These are phyloP conservation scores for Drosophila paulistorum DNA, from an alignment of 1,140 invertebrate species.

Conservation along the genomic window DNA sequence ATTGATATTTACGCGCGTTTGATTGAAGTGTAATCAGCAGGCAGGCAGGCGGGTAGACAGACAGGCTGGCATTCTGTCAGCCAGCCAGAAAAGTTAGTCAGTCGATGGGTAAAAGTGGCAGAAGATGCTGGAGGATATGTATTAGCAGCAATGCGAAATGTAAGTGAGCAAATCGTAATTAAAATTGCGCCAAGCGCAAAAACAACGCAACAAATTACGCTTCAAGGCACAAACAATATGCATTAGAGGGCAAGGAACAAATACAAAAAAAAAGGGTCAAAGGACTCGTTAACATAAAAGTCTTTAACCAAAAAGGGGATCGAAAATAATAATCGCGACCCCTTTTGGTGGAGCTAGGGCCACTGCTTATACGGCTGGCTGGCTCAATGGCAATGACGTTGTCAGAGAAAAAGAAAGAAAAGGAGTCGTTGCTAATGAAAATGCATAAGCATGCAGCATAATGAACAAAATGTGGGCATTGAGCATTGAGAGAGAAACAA, in stretches of 20 bases:
- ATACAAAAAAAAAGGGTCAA: constrained; percentile 52
- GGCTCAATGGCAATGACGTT: constrained; percentile 62
- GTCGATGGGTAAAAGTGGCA: constrained; percentile 27
- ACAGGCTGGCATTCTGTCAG: constrained; percentile 44
- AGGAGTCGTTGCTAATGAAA: constrained; percentile 46
- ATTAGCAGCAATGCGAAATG: constrained; percentile 73
- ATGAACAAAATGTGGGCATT: constrained; percentile 22
- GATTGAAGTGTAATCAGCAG: constrained; percentile 80
- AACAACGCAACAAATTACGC: constrained; percentile 70
- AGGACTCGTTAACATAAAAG: constrained; percentile 40
- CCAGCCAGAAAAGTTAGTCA: constrained; percentile 27
- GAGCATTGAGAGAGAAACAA: constrained; percentile 23
- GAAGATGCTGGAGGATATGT: constrained; percentile 36
- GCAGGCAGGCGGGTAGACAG: constrained; percentile 43
- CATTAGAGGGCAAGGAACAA: constrained; percentile 53
- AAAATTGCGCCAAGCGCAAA: constrained; percentile 65
- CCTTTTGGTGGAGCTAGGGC: not conserved
- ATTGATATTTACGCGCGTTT: constrained; percentile 77
- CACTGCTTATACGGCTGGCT: constrained; percentile 4
- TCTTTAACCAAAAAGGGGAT: not conserved
- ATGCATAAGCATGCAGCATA: constrained; percentile 32
- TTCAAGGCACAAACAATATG: constrained; percentile 73
- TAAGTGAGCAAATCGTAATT: constrained; percentile 80
- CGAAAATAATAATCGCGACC: not conserved
- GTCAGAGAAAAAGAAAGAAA: constrained; percentile 1